A percentile compares a stretch with the other conserved stretches of the same genome.
Evolutionary conservation across 2,797 vertebrate species (phyloP).

Genomic region (Leptoclinus maculatus): DNA sequence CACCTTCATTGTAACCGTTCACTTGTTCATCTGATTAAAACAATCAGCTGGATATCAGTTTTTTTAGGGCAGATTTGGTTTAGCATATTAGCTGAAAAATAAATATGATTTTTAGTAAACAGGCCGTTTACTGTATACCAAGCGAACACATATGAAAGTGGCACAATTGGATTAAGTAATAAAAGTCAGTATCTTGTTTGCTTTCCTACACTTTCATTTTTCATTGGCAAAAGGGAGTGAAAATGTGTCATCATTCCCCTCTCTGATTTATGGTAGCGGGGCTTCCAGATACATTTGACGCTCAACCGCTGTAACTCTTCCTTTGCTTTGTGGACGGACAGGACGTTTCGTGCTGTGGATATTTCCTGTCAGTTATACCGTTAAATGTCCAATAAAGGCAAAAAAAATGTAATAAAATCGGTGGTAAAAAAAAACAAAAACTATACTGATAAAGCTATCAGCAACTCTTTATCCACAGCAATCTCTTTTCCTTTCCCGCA

Average conservation of each 20-base stretch:
- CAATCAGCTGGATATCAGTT: neutral
- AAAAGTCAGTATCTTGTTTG: constrained; percentile 8
- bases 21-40: neutral
- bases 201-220: constrained; percentile 11
- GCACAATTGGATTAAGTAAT: neutral
- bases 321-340: neutral
- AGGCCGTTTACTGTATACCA: neutral
- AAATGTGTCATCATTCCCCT: neutral
- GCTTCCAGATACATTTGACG: neutral
- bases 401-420: constrained; percentile 15
- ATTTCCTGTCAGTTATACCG: neutral
- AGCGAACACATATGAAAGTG: neutral
- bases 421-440: neutral
- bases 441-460: constrained; percentile 2
- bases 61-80: neutral
- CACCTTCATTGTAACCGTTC: neutral
- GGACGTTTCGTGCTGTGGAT: neutral
- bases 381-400: constrained; percentile 15
- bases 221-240: neutral
- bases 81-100: neutral
- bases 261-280: constrained; percentile 8
- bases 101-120: too few relatives aligned
- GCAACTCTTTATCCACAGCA: neutral
- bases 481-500: neutral
- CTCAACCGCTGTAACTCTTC: neutral